Evolutionary conservation across 1,140 invertebrate species (phyloP).

Genomic region (Ceratosolen fusciceps): DNA sequence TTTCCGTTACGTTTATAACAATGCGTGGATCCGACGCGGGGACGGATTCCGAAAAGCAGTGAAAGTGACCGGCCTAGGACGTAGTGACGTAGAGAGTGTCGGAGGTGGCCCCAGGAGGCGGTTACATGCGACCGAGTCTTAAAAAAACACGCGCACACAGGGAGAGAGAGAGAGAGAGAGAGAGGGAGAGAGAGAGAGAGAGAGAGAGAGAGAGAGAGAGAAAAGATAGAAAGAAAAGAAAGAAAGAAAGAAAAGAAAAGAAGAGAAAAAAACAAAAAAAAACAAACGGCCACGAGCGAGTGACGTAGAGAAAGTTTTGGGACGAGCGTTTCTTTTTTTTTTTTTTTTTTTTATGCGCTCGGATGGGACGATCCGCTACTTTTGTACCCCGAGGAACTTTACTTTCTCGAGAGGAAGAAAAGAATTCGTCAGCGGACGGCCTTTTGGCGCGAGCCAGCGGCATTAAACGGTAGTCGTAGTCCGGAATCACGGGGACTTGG

Average conservation of each 20-base stretch:
- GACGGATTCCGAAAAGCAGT: constrained; percentile 14
- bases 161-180: no score
- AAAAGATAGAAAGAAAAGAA: no score
- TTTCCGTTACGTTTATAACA: not conserved
- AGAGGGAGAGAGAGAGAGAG: no score
- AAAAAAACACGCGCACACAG: no score
- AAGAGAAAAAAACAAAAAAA: constrained; percentile 16
- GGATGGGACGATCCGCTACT: not conserved
- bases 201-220: no score
- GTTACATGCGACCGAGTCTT: no score
- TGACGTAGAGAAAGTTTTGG: constrained; percentile 29
- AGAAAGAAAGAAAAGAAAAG: no score
- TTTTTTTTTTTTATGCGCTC: constrained; percentile 18
- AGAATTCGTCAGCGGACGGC: not conserved
- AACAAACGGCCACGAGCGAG: not conserved
- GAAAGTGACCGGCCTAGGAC: no score
- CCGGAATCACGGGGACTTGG: constrained; percentile 32
- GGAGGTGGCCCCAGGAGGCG: no score
- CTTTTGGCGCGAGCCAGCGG: constrained; percentile 1
- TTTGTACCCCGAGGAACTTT: constrained; percentile 3
- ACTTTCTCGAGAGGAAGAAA: constrained; percentile 42
- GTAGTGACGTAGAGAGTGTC: not conserved
- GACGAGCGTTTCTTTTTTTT: constrained; percentile 38
- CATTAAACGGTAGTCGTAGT: constrained; percentile 8
- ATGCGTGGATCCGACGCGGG: not conserved